Conservation (phyloP, 2,888 invertebrate species). For the Cinara cedri region DNA sequence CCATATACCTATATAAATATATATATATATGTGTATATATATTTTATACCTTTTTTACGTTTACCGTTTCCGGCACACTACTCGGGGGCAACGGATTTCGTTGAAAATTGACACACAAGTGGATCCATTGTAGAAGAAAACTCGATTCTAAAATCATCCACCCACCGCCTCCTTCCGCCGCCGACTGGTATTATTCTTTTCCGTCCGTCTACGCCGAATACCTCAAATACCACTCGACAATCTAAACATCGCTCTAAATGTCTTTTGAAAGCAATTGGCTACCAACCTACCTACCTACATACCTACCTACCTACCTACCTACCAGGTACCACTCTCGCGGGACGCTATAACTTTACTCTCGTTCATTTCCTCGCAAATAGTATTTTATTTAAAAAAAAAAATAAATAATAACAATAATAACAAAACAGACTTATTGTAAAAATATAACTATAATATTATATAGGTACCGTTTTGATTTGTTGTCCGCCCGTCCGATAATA, state of each 20-base stretch:
- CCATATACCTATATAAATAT: not conserved
- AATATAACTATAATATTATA: too few relatives aligned
- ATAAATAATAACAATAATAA: too few relatives aligned
- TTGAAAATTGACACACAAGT: conserved; percentile 53
- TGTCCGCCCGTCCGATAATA: too few relatives aligned
- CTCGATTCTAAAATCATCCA: conserved; percentile 46
- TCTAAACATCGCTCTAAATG: conserved; percentile 31
- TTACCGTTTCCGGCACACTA: conserved; percentile 38
- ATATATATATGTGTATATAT: not conserved
- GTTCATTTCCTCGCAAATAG: conserved; percentile 21
- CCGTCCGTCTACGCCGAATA: conserved; percentile 32
- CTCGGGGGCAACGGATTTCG: conserved; percentile 51
- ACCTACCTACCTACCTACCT: not conserved
- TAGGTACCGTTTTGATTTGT: too few relatives aligned
- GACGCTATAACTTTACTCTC: conserved; percentile 39
- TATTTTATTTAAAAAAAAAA: conserved; percentile 39
- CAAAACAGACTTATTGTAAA: too few relatives aligned
- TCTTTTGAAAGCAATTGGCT: conserved; percentile 48
- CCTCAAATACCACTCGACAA: conserved; percentile 51
- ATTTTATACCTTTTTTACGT: conserved; percentile 41
- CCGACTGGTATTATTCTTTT: conserved; percentile 18
- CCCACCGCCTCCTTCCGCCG: not conserved
- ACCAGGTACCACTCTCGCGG: conserved; percentile 3
- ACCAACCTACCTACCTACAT: not conserved
- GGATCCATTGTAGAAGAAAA: conserved; percentile 55